A percentile compares a stretch with the other conserved stretches of the same genome.
phyloP scores from a whole-genome alignment of 2,113 vertebrate genomes.

The Myiopsitta monachus region DNA sequence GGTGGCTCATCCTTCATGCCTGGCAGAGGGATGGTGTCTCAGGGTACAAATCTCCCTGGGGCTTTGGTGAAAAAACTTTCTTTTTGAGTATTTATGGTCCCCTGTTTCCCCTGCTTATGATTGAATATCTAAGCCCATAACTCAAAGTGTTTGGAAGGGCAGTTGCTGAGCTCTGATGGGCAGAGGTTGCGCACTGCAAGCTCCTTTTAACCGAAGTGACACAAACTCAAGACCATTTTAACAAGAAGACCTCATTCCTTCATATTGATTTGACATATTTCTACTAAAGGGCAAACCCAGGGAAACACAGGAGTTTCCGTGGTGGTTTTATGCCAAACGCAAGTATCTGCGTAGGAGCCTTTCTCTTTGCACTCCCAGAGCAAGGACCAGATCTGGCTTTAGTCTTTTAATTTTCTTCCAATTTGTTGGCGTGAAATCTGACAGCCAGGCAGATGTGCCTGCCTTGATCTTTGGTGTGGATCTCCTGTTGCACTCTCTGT shows the following conservation, averaged over 20 bases:
- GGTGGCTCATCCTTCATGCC: neutral
- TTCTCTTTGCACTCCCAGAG: neutral
- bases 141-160: neutral
- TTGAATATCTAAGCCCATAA: neutral
- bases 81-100: neutral
- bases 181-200: neutral
- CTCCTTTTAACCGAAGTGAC: neutral
- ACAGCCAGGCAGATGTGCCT: constrained; percentile 25
- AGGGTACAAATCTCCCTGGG: neutral
- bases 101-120: neutral
- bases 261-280: neutral
- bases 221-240: neutral
- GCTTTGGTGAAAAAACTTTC: neutral
- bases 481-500: neutral
- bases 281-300: neutral
- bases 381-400: neutral
- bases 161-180: neutral
- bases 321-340: neutral
- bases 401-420: neutral
- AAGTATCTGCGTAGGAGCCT: neutral
- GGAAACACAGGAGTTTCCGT: neutral
- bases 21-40: neutral
- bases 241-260: neutral
- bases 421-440: neutral
- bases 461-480: neutral